Conservation (phyloP, 2,797 vertebrate genomes). For the Smutsia temminckii region DNA sequence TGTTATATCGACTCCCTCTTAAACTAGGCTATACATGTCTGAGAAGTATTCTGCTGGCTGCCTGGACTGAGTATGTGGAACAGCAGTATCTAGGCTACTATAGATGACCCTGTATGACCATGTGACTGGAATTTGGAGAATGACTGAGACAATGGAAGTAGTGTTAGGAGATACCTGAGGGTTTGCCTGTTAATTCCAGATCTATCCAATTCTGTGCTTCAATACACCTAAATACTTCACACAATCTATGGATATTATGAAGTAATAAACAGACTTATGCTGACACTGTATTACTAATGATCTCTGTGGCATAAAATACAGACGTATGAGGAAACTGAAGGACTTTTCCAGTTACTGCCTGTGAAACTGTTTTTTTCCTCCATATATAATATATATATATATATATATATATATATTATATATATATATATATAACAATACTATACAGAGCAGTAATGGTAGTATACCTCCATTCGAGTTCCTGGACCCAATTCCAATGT, state of each 20-base stretch:
- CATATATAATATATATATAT: too few species aligned
- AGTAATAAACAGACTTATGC: neutral
- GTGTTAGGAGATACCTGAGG: neutral
- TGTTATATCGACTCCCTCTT: neutral
- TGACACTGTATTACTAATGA: neutral
- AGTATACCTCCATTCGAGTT: too few species aligned
- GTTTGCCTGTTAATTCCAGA: neutral
- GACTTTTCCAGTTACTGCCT: neutral
- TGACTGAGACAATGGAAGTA: neutral
- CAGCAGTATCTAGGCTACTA: neutral
- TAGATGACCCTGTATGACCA: neutral
- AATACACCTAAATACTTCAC: neutral
- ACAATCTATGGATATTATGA: neutral
- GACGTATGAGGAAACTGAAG: neutral
- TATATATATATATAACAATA: too few species aligned
- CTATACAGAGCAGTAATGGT: too few species aligned
- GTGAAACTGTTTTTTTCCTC: too few species aligned
- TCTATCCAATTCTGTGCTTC: neutral
- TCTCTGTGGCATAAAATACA: neutral
- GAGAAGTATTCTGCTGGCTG: neutral
- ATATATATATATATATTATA: too few species aligned
- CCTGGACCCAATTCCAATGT: too few species aligned
- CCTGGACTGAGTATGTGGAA: neutral
- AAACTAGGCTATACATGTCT: neutral
- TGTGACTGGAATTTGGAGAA: neutral